Evolutionary conservation across 2,797 vertebrate genomes (phyloP).

Genomic region (Lycodopsis pacificus): DNA sequence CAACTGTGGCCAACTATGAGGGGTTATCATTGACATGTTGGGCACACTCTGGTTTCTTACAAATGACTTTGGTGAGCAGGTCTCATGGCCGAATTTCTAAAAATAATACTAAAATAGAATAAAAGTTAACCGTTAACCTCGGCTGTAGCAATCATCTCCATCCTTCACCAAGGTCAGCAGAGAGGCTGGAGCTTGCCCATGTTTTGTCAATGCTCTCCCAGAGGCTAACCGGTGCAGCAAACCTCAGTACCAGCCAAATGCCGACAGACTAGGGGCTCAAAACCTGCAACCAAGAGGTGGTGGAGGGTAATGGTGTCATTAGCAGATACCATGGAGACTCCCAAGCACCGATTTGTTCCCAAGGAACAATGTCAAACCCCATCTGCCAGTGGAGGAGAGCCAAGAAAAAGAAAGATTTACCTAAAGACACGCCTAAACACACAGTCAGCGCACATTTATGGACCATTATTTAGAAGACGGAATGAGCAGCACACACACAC

Average conservation of each 20-base stretch:
- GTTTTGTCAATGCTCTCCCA: conserved; percentile 54
- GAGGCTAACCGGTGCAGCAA: conserved; percentile 47
- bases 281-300: conserved; percentile 62
- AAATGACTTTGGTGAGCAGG: background rate
- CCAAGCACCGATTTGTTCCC: conserved; percentile 46
- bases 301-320: conserved; percentile 69
- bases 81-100: background rate
- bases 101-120: background rate
- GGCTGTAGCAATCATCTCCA: conserved; percentile 37
- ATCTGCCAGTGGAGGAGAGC: conserved; percentile 51
- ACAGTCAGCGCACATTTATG: conserved; percentile 50
- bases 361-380: conserved; percentile 63
- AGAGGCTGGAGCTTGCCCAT: conserved; percentile 47
- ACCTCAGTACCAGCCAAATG: conserved; percentile 40
- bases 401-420: conserved; percentile 64
- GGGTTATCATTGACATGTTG: background rate
- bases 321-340: conserved; percentile 59
- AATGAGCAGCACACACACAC: conserved; percentile 39
- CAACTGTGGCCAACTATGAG: background rate
- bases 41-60: background rate
- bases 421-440: conserved; percentile 52
- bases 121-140: conserved; percentile 18
- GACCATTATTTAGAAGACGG: conserved; percentile 61
- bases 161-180: conserved; percentile 65
- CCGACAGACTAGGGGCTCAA: conserved; percentile 66